These are phyloP conservation scores for Cricetomys ansorgei DNA, from an alignment of 2,113 vertebrate species.

Conservation along the genomic window DNA sequence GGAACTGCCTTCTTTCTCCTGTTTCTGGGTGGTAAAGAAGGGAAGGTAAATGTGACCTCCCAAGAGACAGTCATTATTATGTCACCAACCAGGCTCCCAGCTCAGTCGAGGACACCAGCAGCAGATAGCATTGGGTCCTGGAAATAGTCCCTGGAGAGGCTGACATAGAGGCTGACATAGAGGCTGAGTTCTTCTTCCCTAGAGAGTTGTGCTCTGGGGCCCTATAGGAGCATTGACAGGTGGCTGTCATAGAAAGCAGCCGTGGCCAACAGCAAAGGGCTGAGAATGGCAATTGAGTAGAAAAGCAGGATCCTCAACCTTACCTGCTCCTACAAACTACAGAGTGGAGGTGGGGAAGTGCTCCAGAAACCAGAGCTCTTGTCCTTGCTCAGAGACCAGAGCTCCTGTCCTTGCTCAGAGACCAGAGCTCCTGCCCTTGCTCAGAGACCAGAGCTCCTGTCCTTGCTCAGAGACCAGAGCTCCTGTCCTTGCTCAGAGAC, in stretches of 20 bases:
- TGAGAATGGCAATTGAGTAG: neutral
- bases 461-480: no score
- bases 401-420: no score
- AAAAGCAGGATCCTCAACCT: accelerated
- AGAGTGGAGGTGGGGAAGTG: neutral
- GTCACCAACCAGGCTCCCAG: neutral
- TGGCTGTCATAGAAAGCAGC: neutral
- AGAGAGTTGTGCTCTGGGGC: neutral
- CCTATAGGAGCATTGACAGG: neutral
- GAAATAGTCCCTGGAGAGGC: no score
- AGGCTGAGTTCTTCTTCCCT: neutral
- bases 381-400: no score
- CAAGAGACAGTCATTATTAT: neutral
- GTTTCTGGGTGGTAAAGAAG: neutral
- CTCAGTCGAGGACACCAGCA: neutral
- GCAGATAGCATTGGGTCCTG: neutral
- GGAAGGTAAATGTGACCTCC: neutral
- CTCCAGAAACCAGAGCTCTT: neutral
- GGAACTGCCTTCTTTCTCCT: neutral
- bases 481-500: no score
- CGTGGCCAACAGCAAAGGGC: neutral
- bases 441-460: no score
- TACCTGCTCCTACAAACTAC: neutral
- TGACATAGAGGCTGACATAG: accelerated
- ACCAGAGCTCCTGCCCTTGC: no score